Conservation (phyloP, 2,797 vertebrate genomes). For the Esox lucius region DNA sequence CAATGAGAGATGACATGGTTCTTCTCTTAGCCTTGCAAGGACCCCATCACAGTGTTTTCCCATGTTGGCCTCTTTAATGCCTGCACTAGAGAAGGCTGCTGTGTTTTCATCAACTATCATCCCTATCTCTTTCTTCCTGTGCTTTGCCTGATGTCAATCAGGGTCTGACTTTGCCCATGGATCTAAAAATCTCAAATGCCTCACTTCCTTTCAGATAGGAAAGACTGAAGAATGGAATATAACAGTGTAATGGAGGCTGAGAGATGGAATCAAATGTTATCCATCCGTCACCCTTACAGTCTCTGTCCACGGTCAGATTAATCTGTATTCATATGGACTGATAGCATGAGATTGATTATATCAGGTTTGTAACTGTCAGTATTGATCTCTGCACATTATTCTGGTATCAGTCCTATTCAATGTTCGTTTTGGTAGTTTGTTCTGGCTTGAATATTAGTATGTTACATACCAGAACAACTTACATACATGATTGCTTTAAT, state of each 20-base stretch:
- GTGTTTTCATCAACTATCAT: conserved; percentile 32
- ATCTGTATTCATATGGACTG: background rate
- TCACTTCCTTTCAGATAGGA: background rate
- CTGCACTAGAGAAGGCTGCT: conserved; percentile 38
- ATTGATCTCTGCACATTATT: conserved; percentile 8
- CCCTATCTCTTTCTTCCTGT: conserved; percentile 10
- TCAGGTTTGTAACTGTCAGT: conserved; percentile 5
- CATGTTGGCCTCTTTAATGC: conserved; percentile 23
- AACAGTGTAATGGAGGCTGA: background rate
- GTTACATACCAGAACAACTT: no score
- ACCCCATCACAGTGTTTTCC: background rate
- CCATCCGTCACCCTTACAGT: background rate
- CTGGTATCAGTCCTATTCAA: background rate
- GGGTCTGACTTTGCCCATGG: background rate
- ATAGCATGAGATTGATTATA: background rate
- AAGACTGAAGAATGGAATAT: background rate
- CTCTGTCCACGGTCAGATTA: background rate
- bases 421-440: background rate
- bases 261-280: background rate
- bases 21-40: background rate
- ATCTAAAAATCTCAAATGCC: background rate
- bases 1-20: conserved; percentile 47
- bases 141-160: conserved; percentile 21
- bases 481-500: no score
- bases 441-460: background rate